A percentile compares a stretch with the other conserved stretches of the same genome.
Conservation (phyloP, 1,140 invertebrate species). For the Drosophila punjabiensis region DNA sequence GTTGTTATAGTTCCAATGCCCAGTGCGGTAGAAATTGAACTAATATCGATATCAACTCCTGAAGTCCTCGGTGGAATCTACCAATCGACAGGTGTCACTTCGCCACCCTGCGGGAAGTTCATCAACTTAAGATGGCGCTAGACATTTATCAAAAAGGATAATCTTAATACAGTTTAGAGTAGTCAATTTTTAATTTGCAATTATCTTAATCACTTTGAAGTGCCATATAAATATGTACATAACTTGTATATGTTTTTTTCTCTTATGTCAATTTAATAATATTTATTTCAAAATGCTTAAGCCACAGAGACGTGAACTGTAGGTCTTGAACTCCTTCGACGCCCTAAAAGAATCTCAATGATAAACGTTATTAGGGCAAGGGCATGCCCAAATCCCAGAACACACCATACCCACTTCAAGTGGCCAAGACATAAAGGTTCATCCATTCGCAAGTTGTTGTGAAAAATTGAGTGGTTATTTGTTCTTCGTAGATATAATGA, state of each 20-base stretch:
- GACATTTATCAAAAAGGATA: neutral
- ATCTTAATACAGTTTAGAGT: neutral
- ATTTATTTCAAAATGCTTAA: neutral
- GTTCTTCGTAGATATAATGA: neutral
- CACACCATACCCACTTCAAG: slow-evolving; percentile 21
- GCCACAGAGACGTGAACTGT: neutral
- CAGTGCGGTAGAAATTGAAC: neutral
- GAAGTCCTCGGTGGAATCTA: neutral
- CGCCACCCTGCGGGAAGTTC: neutral
- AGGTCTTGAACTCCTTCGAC: neutral
- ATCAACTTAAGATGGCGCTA: neutral
- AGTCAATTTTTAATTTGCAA: neutral
- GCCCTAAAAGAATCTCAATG: neutral
- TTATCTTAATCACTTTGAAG: too few relatives aligned
- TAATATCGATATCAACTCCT: neutral
- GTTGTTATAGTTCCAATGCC: neutral
- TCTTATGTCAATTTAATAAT: too few relatives aligned
- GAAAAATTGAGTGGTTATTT: neutral
- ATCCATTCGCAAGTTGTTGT: neutral
- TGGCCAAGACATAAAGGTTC: neutral
- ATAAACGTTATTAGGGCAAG: slow-evolving; percentile 16
- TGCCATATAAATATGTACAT: neutral
- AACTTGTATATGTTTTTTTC: neutral
- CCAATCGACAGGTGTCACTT: neutral
- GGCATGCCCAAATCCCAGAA: slow-evolving; percentile 14